Evolutionary conservation across 2,797 vertebrate species (phyloP), one percentile per base, ranked within the genome.

Genomic region (Poliocrania exsul): DNA sequence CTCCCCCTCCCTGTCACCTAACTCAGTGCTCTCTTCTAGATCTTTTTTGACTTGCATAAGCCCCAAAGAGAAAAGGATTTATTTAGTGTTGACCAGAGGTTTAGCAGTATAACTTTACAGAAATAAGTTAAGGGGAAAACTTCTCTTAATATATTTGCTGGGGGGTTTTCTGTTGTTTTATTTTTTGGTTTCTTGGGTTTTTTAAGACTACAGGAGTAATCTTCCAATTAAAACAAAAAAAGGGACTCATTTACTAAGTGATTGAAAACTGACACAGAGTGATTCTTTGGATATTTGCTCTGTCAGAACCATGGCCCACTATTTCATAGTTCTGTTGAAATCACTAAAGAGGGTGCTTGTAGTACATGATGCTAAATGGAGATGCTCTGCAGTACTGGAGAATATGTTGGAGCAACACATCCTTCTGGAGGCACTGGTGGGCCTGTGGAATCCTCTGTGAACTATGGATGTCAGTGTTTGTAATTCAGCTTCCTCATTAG

Each of bases 21-120:
- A 88, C 72, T 83, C 78, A 61, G 16, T 77, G 60, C 56, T 90
- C 26, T 71, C 18, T 82, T 91, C 82, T 89, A 67, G 51, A 75
- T 88, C 46, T 86, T 75, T 92, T 92, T 77, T 88, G 21, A 74
- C 64, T 92, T 67, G 35, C 17, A n/a, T 80, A 94, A 93, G 42
- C 66, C 46, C 77, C 73, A 67, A 77, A 90, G 74, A 94, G 37
- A 70, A 88, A 88, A 72, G 25, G 64, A 86, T 92, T 95, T 90
- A 73, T 86, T 84, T 88, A 65, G 29, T 13, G 23, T 79, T 72
- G 44, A 72, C 80, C 73, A 40, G 88, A 90, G 35, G 25, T 88
- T 94, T 83, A 77, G 42, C 46, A 81, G 51, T 24, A 5, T 40
- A 87, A 90, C 10, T 93, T 88, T 62, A 81, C 29, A 72, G 71